Evolutionary conservation across 2,113 vertebrate species (phyloP), one percentile per base, ranked within the genome.

Genomic region (Seriola rivoliana): DNA sequence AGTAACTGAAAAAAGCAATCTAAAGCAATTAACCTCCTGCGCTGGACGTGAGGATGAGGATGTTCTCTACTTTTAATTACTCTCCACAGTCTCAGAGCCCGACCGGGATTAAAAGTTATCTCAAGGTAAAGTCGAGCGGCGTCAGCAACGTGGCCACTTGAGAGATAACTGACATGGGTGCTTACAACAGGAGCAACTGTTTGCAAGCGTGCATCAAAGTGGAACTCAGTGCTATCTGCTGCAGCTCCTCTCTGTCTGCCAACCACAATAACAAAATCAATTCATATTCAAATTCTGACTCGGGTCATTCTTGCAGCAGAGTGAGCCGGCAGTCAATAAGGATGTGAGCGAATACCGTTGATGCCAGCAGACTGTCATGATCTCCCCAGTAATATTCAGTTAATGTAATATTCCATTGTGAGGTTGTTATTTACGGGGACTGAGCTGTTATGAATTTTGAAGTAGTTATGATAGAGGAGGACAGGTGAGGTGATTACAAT

Each of bases 21-120:
- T 78, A 67, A 86, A 89, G 88, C 88, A 92, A 94, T 94, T 93
- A 93, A 94, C 93, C 90, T 90, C 70, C 48, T 40, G 86, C 92
- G 80, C 81, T 64, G 71, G 70, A 77, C 59, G 77, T 89, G 88
- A 92, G 52, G 82, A 89, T 78, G 8, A 52, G 77, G 62, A 86
- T 72, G 69, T 84, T 78, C 87, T 67, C 75, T 74, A 74, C 69
- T 80, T 88, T 91, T 94, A 92, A 92, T 93, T 92, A 90, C 65
- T 82, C 84, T 85, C 71, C 59, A 78, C 71, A 84, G 88, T 88
- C 21, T 11, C 63, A 1, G 4, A 69, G 82, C 25, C 77, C 48
- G 32, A 34, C 58, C 10, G 16, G 84, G 86, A 90, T 90, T 90
- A 87, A 88, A 87, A 90, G 85, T 89, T 88, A 60, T 80, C 79